Evolutionary conservation across 2,888 invertebrate species (phyloP), one percentile per base, ranked within the genome.

Genomic region (Pemphredon lugubris): DNA sequence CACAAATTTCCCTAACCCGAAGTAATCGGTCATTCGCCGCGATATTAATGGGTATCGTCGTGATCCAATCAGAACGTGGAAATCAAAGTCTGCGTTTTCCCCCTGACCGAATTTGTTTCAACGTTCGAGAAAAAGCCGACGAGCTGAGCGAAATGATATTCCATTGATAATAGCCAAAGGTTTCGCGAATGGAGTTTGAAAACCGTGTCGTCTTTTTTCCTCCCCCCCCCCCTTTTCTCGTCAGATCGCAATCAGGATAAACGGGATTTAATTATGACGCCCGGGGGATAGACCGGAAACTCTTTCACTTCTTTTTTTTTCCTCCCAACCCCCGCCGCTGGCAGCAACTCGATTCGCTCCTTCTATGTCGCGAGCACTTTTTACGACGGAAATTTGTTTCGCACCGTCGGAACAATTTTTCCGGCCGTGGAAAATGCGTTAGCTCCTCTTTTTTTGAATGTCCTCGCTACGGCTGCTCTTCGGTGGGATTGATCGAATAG

Each of bases 171-270:
- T n/a, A 11, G n/a, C 34, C 0, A n/a, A n/a, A n/a, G n/a, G n/a
- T n/a, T n/a, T n/a, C n/a, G 34, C 1, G 39, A 34, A 34, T 34
- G 1, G 34, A 34, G n/a, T 1, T 34, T 34, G n/a, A 9, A 34
- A 34, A 34, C 20, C 21, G 9, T 11, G 40, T 18, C 11, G 39
- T 9, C 11, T 47, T 39, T 23, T 32, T n/a, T 48, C 37, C 37
- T 32, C 20, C n/a, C n/a, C n/a, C n/a, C n/a, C n/a, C n/a, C n/a
- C n/a, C n/a, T n/a, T n/a, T n/a, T n/a, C 55, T 58, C 71, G 20
- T 55, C 70, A 65, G 69, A 78, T 82, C 60, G 75, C 78, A 79
- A 82, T 83, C 77, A 66, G 71, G 75, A 81, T 81, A 80, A 83
- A 79, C 71, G 73, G 68, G 71, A 80, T 81, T 80, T 82, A 81